These are phyloP conservation scores for Scalopus aquaticus DNA, from an alignment of 2,113 vertebrate species.

Conservation along the genomic window DNA sequence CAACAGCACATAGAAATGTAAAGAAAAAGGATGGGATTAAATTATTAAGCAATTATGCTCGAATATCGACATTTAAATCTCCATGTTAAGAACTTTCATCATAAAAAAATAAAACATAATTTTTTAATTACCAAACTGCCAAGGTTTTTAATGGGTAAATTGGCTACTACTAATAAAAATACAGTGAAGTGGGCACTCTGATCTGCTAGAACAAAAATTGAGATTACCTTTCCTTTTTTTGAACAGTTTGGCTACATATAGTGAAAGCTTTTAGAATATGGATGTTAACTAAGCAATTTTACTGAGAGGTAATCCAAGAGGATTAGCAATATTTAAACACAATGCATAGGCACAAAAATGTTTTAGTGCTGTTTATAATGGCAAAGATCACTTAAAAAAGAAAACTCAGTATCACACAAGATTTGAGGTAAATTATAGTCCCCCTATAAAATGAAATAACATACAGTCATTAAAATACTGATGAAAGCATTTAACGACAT, in stretches of 20 bases:
- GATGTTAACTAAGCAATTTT: neutral
- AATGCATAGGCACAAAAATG: constrained; percentile 3
- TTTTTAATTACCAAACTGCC: neutral
- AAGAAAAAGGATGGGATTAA: constrained; percentile 13
- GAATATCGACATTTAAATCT: neutral
- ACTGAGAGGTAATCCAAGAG: constrained; percentile 8
- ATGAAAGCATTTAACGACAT: neutral
- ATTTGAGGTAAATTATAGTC: neutral
- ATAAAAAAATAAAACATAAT: neutral
- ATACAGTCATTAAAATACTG: neutral
- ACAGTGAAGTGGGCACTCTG: neutral
- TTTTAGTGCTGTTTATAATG: neutral
- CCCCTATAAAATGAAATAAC: neutral
- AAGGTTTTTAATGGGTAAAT: neutral
- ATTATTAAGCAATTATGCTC: neutral
- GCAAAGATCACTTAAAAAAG: neutral
- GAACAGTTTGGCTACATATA: neutral
- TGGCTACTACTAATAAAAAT: neutral
- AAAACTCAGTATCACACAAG: neutral
- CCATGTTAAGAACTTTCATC: neutral
- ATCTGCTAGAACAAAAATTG: neutral
- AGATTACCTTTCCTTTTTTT: neutral
- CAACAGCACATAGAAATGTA: constrained; percentile 6
- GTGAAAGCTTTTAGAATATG: constrained; percentile 10
- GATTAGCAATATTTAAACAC: neutral